phyloP scores from a whole-genome alignment of 2,113 vertebrate genomes.

The Neotoma lepida region DNA sequence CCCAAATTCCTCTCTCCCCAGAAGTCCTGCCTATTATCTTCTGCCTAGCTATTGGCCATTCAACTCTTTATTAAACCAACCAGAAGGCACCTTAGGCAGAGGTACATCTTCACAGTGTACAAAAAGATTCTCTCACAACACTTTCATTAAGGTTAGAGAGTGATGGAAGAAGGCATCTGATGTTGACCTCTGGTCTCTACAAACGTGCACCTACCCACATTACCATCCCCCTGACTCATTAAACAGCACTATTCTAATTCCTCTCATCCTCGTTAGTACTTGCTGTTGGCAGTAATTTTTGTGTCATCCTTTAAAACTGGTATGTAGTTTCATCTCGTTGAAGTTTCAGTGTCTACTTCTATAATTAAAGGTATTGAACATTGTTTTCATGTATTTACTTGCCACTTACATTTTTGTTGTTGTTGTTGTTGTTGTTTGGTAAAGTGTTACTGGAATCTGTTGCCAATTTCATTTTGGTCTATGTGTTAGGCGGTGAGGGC shows the following conservation, averaged over 20 bases:
- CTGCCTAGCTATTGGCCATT: too few relatives aligned
- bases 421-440: neutral
- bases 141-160: neutral
- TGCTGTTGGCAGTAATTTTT: neutral
- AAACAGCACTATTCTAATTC: neutral
- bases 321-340: neutral
- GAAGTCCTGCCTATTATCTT: too few relatives aligned
- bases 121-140: too few relatives aligned
- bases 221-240: neutral
- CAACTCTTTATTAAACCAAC: too few relatives aligned
- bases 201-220: neutral
- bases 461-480: neutral
- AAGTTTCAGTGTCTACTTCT: slow-evolving; percentile 21
- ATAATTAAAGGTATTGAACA: neutral
- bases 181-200: neutral
- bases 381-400: slow-evolving; percentile 11
- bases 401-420: neutral
- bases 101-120: too few relatives aligned
- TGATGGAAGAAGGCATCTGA: neutral
- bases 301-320: neutral
- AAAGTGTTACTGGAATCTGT: neutral
- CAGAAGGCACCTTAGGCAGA: too few relatives aligned
- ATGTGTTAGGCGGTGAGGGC: neutral
- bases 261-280: neutral
- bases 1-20: too few relatives aligned